phyloP scores from a whole-genome alignment of 2,888 invertebrate genomes.

The Polyommatus iphigenia region DNA sequence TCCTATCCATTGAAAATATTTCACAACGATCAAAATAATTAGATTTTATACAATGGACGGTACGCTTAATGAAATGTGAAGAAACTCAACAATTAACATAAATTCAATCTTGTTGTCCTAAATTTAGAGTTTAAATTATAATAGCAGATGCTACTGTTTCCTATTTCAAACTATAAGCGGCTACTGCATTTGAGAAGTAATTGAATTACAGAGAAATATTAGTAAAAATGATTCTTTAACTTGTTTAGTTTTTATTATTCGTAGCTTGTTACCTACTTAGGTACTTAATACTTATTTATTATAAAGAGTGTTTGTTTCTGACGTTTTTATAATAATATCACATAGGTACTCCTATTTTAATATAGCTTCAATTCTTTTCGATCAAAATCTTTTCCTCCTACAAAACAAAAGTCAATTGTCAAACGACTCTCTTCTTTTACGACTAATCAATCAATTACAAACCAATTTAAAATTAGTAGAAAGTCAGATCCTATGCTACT shows the following conservation, averaged over 20 bases:
- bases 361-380: too few relatives aligned
- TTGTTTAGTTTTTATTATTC: too few relatives aligned
- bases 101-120: not conserved
- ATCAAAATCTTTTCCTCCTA: too few relatives aligned
- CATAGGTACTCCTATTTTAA: too few relatives aligned
- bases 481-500: too few relatives aligned
- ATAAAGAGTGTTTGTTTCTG: too few relatives aligned
- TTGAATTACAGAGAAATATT: not conserved
- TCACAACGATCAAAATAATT: constrained; percentile 29
- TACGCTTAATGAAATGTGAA: not conserved
- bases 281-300: not conserved
- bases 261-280: too few relatives aligned
- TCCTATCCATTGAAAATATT: constrained; percentile 31
- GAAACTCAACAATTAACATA: not conserved
- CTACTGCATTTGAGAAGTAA: constrained; percentile 7
- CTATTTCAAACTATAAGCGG: not conserved
- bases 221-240: not conserved
- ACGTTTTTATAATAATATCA: too few relatives aligned
- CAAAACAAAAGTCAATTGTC: too few relatives aligned
- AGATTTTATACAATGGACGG: constrained; percentile 27
- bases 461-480: too few relatives aligned
- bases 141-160: not conserved
- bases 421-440: too few relatives aligned
- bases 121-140: not conserved
- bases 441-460: too few relatives aligned